Conservation (phyloP, 2,888 invertebrate species). For the Drosophila emarginata region DNA sequence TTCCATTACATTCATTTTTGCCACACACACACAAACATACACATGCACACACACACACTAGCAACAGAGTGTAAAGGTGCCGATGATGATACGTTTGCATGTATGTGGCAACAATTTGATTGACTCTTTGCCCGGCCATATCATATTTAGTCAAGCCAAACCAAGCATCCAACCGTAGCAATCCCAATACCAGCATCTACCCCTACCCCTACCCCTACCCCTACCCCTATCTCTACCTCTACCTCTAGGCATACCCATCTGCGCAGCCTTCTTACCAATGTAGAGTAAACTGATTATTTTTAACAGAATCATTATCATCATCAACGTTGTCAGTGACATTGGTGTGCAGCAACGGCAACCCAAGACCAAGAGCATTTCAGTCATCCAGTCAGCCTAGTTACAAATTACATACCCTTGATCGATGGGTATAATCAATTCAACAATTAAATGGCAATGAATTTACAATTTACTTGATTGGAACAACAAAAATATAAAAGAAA, state of each 20-base stretch:
- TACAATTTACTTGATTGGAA: neutral
- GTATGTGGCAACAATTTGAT: slow-evolving; percentile 69
- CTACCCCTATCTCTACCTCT: slow-evolving; percentile 14
- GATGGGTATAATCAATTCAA: slow-evolving; percentile 3
- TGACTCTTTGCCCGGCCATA: slow-evolving; percentile 70
- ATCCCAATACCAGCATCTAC: slow-evolving; percentile 23
- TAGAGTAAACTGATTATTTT: slow-evolving; percentile 73
- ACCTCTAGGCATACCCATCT: neutral
- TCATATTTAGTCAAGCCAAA: slow-evolving; percentile 67
- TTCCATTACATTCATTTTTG: slow-evolving; percentile 65
- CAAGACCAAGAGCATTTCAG: slow-evolving; percentile 37
- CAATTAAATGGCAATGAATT: slow-evolving; percentile 10
- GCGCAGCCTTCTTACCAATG: slow-evolving; percentile 53
- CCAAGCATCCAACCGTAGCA: slow-evolving; percentile 26
- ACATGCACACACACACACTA: slow-evolving; percentile 12
- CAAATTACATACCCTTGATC: slow-evolving; percentile 30
- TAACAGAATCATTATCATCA: slow-evolving; percentile 74
- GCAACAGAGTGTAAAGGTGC: slow-evolving; percentile 22
- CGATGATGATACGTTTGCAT: slow-evolving; percentile 27
- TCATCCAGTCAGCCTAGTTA: slow-evolving; percentile 36
- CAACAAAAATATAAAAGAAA: neutral
- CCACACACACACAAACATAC: slow-evolving; percentile 44
- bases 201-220: slow-evolving; percentile 15
- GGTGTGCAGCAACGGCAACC: slow-evolving; percentile 32
- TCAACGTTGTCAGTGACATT: slow-evolving; percentile 23